These are phyloP conservation scores for Chascanopsetta lugubris DNA, from an alignment of 2,113 vertebrate species.

Conservation along the genomic window DNA sequence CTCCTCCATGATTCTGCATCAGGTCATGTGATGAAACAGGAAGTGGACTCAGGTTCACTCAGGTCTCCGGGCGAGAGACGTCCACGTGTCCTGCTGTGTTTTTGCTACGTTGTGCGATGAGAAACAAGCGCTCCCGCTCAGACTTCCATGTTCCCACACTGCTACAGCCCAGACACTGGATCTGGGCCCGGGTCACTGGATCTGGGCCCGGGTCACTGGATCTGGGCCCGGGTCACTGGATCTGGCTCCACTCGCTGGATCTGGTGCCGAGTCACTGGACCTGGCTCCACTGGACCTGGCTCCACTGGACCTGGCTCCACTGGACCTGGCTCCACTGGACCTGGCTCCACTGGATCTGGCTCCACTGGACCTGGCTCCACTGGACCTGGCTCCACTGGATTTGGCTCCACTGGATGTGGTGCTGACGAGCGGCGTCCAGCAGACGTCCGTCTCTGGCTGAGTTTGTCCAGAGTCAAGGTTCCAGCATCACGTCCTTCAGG, in stretches of 20 bases:
- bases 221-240: conserved; percentile 24
- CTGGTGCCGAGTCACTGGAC: conserved; percentile 24
- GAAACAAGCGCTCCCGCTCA: conserved; percentile 32
- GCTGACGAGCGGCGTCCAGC: too few species aligned
- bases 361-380: too few species aligned
- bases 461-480: conserved; percentile 38
- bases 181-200: conserved; percentile 33
- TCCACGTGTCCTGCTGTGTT: conserved; percentile 41
- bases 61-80: conserved; percentile 26
- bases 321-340: conserved; percentile 20
- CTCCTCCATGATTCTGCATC: conserved; percentile 60
- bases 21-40: conserved; percentile 30
- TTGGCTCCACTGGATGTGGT: conserved; percentile 11
- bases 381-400: conserved; percentile 29
- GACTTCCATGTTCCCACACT: conserved; percentile 25
- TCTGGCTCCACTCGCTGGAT: conserved; percentile 16
- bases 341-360: conserved; percentile 19
- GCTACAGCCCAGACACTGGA: conserved; percentile 41
- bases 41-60: background rate
- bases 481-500: background rate
- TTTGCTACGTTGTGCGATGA: conserved; percentile 72
- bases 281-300: too few species aligned
- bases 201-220: conserved; percentile 33
- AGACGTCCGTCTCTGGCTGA: background rate
- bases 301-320: conserved; percentile 27